Evolutionary conservation across 2,113 vertebrate species (phyloP).

Genomic region (Ophthalmolycus amberensis): DNA sequence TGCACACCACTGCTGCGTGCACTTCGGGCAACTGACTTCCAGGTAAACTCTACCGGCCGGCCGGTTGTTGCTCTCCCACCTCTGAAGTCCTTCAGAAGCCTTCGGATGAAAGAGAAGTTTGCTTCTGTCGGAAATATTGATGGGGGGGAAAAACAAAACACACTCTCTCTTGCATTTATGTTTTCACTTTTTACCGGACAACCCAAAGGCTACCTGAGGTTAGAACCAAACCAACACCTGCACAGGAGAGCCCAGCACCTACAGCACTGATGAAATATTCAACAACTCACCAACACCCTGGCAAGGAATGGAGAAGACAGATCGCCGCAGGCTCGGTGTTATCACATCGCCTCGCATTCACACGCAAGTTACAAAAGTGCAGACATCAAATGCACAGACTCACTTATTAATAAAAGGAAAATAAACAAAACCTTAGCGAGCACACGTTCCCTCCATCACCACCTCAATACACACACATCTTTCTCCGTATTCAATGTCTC

Average conservation of each 20-base stretch:
- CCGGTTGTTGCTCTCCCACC: slow-evolving; percentile 16
- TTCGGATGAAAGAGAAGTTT: slow-evolving; percentile 4
- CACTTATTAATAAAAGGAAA: neutral
- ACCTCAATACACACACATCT: slow-evolving; percentile 34
- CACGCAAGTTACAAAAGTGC: slow-evolving; percentile 2
- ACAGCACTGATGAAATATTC: slow-evolving; percentile 63
- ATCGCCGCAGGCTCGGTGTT: slow-evolving; percentile 35
- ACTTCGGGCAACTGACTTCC: slow-evolving; percentile 14
- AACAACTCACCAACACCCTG: slow-evolving; percentile 49
- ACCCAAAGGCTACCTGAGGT: slow-evolving; percentile 20
- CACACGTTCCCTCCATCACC: slow-evolving; percentile 27
- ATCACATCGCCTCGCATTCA: slow-evolving; percentile 25
- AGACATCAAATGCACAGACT: neutral
- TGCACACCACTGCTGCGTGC: slow-evolving; percentile 5
- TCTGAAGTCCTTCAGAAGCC: slow-evolving; percentile 10
- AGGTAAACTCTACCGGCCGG: slow-evolving; percentile 29
- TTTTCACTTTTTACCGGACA: slow-evolving; percentile 10
- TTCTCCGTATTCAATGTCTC: slow-evolving; percentile 55
- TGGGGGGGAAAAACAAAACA: neutral
- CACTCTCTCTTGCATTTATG: slow-evolving; percentile 12
- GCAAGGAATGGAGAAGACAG: slow-evolving; percentile 28
- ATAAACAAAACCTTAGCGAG: neutral
- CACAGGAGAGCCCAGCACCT: slow-evolving; percentile 40
- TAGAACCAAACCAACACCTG: slow-evolving; percentile 35
- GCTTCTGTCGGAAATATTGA: slow-evolving; percentile 14